Evolutionary conservation across 2,888 invertebrate species (phyloP).

Genomic region (Actias luna): DNA sequence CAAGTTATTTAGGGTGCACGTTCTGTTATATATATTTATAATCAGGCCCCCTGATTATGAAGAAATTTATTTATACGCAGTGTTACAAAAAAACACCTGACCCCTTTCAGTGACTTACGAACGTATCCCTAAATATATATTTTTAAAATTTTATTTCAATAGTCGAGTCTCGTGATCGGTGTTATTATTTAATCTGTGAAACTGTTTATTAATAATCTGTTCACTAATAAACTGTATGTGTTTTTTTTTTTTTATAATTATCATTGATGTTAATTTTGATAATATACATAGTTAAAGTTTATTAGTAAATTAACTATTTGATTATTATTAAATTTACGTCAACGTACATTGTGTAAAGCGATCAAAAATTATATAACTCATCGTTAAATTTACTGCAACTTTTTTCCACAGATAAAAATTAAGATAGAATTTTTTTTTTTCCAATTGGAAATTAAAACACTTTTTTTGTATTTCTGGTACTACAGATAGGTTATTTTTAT

Average conservation of each 20-base stretch:
- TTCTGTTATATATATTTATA: not conserved
- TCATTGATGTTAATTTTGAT: not conserved
- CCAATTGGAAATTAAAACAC: too few species aligned
- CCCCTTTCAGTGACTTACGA: slow-evolving; percentile 20
- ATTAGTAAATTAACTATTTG: slow-evolving; percentile 15
- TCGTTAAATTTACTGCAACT: not conserved
- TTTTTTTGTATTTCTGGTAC: too few species aligned
- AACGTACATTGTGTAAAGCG: slow-evolving; percentile 3
- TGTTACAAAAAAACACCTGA: slow-evolving; percentile 10
- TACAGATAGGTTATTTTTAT: not conserved
- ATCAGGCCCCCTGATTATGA: slow-evolving; percentile 2
- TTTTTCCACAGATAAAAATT: slow-evolving; percentile 1
- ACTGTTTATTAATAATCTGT: slow-evolving; percentile 27
- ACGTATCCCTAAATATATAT: slow-evolving; percentile 26
- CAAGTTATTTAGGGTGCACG: not conserved
- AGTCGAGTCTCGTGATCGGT: slow-evolving; percentile 15
- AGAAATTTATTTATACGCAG: not conserved
- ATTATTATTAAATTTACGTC: slow-evolving; percentile 3
- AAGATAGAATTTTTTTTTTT: too few species aligned
- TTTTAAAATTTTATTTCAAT: not conserved
- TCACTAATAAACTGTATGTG: slow-evolving; percentile 38
- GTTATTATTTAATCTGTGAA: slow-evolving; percentile 30
- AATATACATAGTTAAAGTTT: not conserved
- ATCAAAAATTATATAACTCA: not conserved
- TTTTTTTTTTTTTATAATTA: not conserved